A percentile compares a stretch with the other conserved stretches of the same genome.
Evolutionary conservation across 2,888 invertebrate genomes (phyloP).

Genomic region (Abrostola tripartita): DNA sequence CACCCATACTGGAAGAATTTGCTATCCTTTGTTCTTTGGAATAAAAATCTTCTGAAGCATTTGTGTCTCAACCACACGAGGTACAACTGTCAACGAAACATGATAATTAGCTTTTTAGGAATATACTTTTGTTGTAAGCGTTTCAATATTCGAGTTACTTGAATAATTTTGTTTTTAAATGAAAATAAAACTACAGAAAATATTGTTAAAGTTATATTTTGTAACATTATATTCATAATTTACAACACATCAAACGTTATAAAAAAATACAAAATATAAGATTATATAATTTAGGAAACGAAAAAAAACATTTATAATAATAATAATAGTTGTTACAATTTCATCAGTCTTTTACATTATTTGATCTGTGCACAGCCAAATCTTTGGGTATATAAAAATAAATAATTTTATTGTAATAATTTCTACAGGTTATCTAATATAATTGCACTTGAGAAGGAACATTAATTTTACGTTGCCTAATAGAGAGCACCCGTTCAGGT

Average conservation of each 20-base stretch:
- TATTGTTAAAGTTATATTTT: constrained; percentile 64
- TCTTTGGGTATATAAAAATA: constrained; percentile 74
- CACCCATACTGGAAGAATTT: too few species aligned
- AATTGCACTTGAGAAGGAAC: constrained; percentile 46
- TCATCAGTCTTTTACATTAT: constrained; percentile 77
- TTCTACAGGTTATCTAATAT: constrained; percentile 39
- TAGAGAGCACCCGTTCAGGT: constrained; percentile 9
- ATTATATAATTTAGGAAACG: constrained; percentile 66
- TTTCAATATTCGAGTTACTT: too few species aligned
- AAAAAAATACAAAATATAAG: constrained; percentile 53
- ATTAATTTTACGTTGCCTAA: constrained; percentile 7
- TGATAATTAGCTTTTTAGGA: too few species aligned
- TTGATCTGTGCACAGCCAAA: constrained; percentile 80
- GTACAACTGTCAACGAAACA: too few species aligned
- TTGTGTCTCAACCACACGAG: too few species aligned
- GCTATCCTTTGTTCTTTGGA: too few species aligned
- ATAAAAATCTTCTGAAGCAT: too few species aligned
- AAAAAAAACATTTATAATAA: constrained; percentile 42
- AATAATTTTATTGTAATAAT: constrained; percentile 48
- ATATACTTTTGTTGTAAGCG: too few species aligned
- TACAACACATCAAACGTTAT: constrained; percentile 60
- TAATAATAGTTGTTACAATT: constrained; percentile 69
- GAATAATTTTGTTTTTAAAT: too few species aligned
- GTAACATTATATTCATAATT: constrained; percentile 64
- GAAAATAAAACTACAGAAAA: constrained; percentile 34